A percentile compares a stretch with the other conserved stretches of the same genome.
These are phyloP conservation scores for Ecliptopera silaceata DNA, from an alignment of 2,888 invertebrate genomes.

Conservation along the genomic window DNA sequence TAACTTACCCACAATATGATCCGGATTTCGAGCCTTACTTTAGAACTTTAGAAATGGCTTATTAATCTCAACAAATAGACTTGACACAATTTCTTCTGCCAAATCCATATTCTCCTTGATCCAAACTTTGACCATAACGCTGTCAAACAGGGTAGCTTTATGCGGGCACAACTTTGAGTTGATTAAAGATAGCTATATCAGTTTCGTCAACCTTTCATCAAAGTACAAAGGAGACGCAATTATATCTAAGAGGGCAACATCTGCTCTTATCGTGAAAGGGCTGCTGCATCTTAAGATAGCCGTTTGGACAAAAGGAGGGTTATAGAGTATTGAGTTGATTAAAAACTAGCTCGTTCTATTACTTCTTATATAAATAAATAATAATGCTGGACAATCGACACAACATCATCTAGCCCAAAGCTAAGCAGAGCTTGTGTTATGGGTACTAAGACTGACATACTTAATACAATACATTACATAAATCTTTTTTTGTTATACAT, in stretches of 20 bases:
- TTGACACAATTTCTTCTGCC: neutral
- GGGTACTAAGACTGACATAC: too few relatives aligned
- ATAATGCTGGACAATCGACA: too few relatives aligned
- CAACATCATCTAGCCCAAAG: too few relatives aligned
- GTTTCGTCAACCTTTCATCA: slow-evolving; percentile 79
- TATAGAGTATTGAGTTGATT: slow-evolving; percentile 21
- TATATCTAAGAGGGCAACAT: slow-evolving; percentile 72
- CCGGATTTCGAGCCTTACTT: too few relatives aligned
- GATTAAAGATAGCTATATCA: slow-evolving; percentile 82
- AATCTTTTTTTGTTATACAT: too few relatives aligned
- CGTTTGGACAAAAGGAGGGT: slow-evolving; percentile 25
- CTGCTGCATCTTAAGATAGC: slow-evolving; percentile 70
- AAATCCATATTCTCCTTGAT: slow-evolving; percentile 31
- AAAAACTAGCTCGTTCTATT: slow-evolving; percentile 11
- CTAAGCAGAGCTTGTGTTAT: too few relatives aligned
- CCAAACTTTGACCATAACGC: slow-evolving; percentile 48
- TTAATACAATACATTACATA: too few relatives aligned
- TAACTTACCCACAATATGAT: too few relatives aligned
- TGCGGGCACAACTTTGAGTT: slow-evolving; percentile 71
- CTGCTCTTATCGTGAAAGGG: slow-evolving; percentile 77
- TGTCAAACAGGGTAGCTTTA: slow-evolving; percentile 67
- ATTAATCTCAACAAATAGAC: neutral
- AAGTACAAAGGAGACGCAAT: slow-evolving; percentile 76
- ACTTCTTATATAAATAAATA: slow-evolving; percentile 6
- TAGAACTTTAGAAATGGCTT: too few relatives aligned